Evolutionary conservation across 2,888 invertebrate species (phyloP).

Genomic region (Rhingia campestris): DNA sequence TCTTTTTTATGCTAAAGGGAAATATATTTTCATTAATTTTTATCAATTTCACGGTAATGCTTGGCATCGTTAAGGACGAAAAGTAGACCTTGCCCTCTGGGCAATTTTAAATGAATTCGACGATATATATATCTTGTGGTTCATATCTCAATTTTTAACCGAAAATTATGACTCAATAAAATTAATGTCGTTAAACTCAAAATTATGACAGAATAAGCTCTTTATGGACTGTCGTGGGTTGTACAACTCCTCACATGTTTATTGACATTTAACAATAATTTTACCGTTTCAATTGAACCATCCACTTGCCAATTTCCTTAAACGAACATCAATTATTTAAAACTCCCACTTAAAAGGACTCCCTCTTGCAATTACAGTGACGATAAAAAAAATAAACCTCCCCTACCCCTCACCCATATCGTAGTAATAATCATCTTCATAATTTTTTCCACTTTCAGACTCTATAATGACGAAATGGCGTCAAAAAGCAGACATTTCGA

Average conservation of each 20-base stretch:
- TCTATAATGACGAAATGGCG: conserved; percentile 82
- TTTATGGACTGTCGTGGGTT: conserved; percentile 2
- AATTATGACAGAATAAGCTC: not conserved
- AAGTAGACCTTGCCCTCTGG: conserved; percentile 10
- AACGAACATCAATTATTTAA: not conserved
- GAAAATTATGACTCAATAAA: conserved; percentile 38
- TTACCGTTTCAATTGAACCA: not conserved
- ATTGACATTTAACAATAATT: conserved; percentile 29
- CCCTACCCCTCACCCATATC: not conserved
- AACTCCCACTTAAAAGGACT: no score
- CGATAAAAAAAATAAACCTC: not conserved
- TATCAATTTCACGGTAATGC: conserved; percentile 55
- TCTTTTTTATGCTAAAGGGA: conserved; percentile 18
- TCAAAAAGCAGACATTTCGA: conserved; percentile 81
- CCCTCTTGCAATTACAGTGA: not conserved
- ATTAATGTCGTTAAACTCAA: conserved; percentile 37
- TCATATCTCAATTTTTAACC: not conserved
- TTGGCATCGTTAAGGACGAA: not conserved
- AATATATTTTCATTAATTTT: conserved; percentile 61
- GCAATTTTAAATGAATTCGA: conserved; percentile 43
- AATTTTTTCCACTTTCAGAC: conserved; percentile 76
- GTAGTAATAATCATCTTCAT: conserved; percentile 15
- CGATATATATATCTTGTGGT: conserved; percentile 32
- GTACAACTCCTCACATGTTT: conserved; percentile 21
- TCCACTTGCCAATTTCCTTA: conserved; percentile 2